Percentiles rank a stretch among this genome's conserved stretches.
phyloP scores from a whole-genome alignment of 2,888 invertebrate genomes.

The Sminthurides aquaticus region DNA sequence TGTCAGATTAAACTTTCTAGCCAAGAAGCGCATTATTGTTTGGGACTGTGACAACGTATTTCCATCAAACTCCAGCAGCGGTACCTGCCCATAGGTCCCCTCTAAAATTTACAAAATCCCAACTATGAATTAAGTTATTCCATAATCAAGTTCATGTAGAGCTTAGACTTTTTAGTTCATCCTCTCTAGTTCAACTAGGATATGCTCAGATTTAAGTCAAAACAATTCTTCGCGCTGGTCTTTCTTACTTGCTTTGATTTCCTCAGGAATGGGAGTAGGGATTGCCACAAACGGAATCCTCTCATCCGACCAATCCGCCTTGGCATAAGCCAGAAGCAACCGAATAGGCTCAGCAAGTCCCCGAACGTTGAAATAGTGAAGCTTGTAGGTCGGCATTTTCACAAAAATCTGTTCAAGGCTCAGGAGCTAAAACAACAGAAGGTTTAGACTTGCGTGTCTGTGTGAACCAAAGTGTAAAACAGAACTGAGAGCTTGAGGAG shows the following conservation, averaged over 20 bases:
- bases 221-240: too few relatives aligned
- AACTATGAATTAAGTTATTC: conserved; percentile 48
- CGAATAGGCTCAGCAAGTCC: too few relatives aligned
- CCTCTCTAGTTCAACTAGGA: too few relatives aligned
- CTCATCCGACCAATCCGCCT: conserved; percentile 15
- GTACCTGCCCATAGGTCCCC: conserved; percentile 35
- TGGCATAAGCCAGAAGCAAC: conserved; percentile 13
- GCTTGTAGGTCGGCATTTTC: too few relatives aligned
- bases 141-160: neutral
- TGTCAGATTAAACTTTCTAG: conserved; percentile 30
- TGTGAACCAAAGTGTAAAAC: too few relatives aligned
- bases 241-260: conserved; percentile 7
- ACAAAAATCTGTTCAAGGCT: too few relatives aligned
- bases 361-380: too few relatives aligned
- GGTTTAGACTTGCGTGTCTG: too few relatives aligned
- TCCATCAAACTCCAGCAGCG: conserved; percentile 42
- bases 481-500: too few relatives aligned
- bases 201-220: too few relatives aligned
- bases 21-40: conserved; percentile 42
- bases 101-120: too few relatives aligned
- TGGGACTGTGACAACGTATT: conserved; percentile 37
- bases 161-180: neutral
- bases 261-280: neutral
- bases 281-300: conserved; percentile 6
- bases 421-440: too few relatives aligned